Percentiles rank a stretch among this genome's conserved stretches.
phyloP scores from a whole-genome alignment of 2,113 vertebrate genomes.

The Reinhardtius hippoglossoides region DNA sequence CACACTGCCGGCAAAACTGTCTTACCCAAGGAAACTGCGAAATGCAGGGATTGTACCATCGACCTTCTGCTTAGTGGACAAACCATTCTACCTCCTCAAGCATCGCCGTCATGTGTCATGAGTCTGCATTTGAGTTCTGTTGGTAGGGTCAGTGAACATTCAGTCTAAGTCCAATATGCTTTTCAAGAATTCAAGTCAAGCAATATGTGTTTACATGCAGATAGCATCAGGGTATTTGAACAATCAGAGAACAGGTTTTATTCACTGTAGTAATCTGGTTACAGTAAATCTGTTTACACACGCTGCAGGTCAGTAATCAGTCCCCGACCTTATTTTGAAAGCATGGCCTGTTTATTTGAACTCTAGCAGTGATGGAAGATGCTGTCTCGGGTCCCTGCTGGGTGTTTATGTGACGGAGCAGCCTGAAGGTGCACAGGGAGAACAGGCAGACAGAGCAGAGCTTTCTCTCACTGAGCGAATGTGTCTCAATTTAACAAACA shows the following conservation, averaged over 20 bases:
- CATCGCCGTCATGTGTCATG: not conserved
- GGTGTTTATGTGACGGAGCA: not conserved
- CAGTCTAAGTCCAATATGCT: too few relatives aligned
- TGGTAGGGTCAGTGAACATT: too few relatives aligned
- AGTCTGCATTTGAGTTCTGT: not conserved
- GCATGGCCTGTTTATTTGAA: not conserved
- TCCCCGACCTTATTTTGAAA: not conserved
- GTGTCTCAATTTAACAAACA: not conserved
- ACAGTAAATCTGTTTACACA: not conserved
- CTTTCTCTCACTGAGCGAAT: not conserved
- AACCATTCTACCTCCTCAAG: not conserved
- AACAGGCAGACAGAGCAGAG: not conserved
- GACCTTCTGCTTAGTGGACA: not conserved
- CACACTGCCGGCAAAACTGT: too few relatives aligned
- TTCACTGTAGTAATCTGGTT: not conserved
- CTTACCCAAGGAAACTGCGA: too few relatives aligned
- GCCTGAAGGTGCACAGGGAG: not conserved
- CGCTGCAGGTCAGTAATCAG: not conserved
- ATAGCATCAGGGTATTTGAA: not conserved
- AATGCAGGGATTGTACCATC: not conserved
- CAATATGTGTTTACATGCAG: not conserved
- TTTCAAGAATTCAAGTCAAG: not conserved
- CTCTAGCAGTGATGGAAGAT: not conserved
- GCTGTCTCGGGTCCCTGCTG: not conserved
- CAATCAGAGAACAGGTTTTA: not conserved